Base-by-base conservation (phyloP, 2,888 invertebrate genomes). In the Drosophila borborema region DNA sequence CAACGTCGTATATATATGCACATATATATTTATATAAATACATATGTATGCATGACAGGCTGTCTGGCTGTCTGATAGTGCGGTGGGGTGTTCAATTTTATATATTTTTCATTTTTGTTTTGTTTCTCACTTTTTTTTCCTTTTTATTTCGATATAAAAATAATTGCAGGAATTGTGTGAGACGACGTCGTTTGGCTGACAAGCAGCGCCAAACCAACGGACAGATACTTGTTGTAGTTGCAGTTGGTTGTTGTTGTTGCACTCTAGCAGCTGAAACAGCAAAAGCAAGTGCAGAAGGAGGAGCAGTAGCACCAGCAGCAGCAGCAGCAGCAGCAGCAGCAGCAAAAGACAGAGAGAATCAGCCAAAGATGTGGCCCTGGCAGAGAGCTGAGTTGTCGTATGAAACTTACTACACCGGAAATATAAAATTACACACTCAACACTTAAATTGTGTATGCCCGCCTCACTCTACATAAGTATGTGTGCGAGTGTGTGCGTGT, bases 391-490 rank as follows among this genome's bases (percentile, higher is more conserved):
- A 82, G 84, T 87, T 87, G 84, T 85, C 85, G 85, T 85, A 89
- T 82, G 73, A 85, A 80, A 91, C 84, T 79, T 85, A 87, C 79
- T 91, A 89, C 90, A 91, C 92, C 92, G 92, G 92, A 92, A 92
- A 92, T 92, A 92, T 92, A 92, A 92, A 92, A 92, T 92, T 92
- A 92, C 92, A 91, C 89, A 92, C 90, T 92, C 91, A 92, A 91
- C 91, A 92, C 92, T 92, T 90, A 89, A 91, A 90, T 86, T 88
- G 82, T 90, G 77, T 82, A 68, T 74, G 75, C 70, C 70, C 60
- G 78, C 59, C 61, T 66, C 65, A n/a, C 54, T 59, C 18, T 51
- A 18, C 43, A 36, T 45, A 18, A 36, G n/a, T 45, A 31, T 45
- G 28, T 40, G 18, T 41, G 28, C 41, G 54, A 28, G 54, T 61